Conservation (phyloP, 2,888 invertebrate species). For the Napeogenes sylphis region DNA sequence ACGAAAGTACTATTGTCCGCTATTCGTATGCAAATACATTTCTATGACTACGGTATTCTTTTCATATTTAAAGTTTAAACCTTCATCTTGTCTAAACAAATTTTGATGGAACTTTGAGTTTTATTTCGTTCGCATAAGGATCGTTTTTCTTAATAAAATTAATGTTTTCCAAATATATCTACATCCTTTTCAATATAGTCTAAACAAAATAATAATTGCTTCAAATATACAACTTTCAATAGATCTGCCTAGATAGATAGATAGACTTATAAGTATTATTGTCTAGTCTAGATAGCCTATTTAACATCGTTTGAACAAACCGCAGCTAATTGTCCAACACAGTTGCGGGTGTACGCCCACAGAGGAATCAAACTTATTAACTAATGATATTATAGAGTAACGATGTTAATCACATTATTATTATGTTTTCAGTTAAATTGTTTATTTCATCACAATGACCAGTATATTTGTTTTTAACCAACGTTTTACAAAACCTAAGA, state of each 20-base stretch:
- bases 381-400: not conserved
- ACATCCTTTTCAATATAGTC: too few species aligned
- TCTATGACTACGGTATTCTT: slow-evolving; percentile 14
- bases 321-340: slow-evolving; percentile 4
- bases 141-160: too few species aligned
- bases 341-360: not conserved
- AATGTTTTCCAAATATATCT: too few species aligned
- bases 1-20: slow-evolving; percentile 18
- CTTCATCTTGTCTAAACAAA: not conserved
- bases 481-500: too few species aligned
- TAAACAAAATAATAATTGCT: too few species aligned
- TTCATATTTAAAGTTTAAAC: not conserved
- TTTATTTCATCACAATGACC: too few species aligned
- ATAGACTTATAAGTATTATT: not conserved
- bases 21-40: slow-evolving; percentile 26
- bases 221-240: not conserved
- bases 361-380: not conserved
- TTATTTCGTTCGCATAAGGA: too few species aligned
- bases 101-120: not conserved
- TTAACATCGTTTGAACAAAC: not conserved
- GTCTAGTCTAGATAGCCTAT: slow-evolving; percentile 3
- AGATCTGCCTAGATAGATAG: not conserved
- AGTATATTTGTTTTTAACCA: too few species aligned
- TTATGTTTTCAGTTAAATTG: too few species aligned
- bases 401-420: not conserved